Base-by-base conservation (phyloP, 2,113 vertebrate genomes). In the Pyxicephalus adspersus region DNA sequence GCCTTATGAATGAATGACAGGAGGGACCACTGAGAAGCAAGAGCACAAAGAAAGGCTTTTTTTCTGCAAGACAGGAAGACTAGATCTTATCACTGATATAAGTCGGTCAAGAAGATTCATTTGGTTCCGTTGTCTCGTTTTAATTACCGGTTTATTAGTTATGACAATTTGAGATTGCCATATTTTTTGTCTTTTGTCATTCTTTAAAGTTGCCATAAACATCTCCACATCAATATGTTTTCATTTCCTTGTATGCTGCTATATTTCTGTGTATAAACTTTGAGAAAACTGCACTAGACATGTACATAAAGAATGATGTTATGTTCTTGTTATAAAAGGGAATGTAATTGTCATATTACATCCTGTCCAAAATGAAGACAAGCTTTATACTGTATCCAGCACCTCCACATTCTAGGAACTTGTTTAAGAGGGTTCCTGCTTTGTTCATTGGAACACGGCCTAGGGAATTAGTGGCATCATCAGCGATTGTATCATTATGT, bases 31-130 rank as follows among this genome's bases (percentile, higher is more conserved):
- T 51, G 60, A 55, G 55, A 57, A 77, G 86, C 79, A 60, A 83
- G 87, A 89, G 89, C 89, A 89, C 88, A 90, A 87, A 70, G 57
- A 76, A 77, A 78, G 77, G 13, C 66, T 84, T 73, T 85, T 67
- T 84, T 73, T 85, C 26, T 63, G 51, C 34, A 26, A 54, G 38
- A 83, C 75, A 22, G 65, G 84, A 66, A 70, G 66, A 80, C 51
- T 45, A 45, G 80, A 82, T 5, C 77, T 84, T 66, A 31, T 70
- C 86, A 83, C 73, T 77, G 81, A 77, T 83, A 82, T 22, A 66
- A 82, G 80, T 82, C 80, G 66, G 80, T 79, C 50, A 51, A 18
- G 26, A 70, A 5, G 28, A 34, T 57, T 74, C 19, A 38, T 74
- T 60, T 74, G 31, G 16, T 76, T 50, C 57, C 51, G 9, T 28